Evolutionary conservation across 1,140 invertebrate species (phyloP).

Genomic region (Megathymus violae): DNA sequence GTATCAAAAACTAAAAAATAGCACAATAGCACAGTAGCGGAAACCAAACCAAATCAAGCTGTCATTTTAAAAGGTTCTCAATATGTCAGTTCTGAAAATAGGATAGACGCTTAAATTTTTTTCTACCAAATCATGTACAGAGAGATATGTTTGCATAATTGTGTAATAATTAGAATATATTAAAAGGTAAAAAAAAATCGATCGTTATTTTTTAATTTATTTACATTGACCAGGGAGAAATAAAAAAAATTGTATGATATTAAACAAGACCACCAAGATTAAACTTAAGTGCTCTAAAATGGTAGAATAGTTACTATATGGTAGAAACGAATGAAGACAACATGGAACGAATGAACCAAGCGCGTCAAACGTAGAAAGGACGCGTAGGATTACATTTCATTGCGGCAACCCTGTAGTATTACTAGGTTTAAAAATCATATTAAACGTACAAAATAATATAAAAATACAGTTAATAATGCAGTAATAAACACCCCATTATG

Average conservation of each 20-base stretch:
- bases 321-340: slow-evolving; percentile 1
- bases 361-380: background rate
- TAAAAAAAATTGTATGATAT: too few relatives aligned
- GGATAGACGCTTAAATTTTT: slow-evolving; percentile 29
- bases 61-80: slow-evolving; percentile 80
- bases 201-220: background rate
- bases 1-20: slow-evolving; percentile 76
- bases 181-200: background rate
- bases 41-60: slow-evolving; percentile 84
- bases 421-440: slow-evolving; percentile 1
- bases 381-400: too few relatives aligned
- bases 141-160: background rate
- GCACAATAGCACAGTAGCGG: slow-evolving; percentile 82
- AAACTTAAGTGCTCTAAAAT: background rate
- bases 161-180: background rate
- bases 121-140: slow-evolving; percentile 27
- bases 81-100: slow-evolving; percentile 49
- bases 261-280: too few relatives aligned
- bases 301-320: background rate
- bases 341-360: too few relatives aligned
- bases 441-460: background rate
- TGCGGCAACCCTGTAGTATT: background rate
- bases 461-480: too few relatives aligned
- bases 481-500: too few relatives aligned
- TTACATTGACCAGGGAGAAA: too few relatives aligned